Evolutionary conservation across 2,888 invertebrate genomes (phyloP).

Genomic region (Caenorhabditis becei): DNA sequence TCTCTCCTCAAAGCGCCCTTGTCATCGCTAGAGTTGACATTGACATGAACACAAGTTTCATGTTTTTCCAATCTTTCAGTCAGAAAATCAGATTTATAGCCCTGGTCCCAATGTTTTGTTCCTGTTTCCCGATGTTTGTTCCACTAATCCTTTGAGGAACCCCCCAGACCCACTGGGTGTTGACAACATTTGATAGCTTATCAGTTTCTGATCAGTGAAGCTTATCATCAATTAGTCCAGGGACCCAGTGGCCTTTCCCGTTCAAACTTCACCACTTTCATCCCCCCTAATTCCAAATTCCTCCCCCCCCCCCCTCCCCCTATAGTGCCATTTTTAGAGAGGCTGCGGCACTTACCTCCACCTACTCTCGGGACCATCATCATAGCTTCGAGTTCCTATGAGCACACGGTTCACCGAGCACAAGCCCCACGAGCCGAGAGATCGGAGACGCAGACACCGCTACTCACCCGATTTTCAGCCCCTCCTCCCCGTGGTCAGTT

Average conservation of each 20-base stretch:
- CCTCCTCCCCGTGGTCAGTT: too few relatives aligned
- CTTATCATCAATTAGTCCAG: too few relatives aligned
- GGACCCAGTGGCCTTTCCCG: not conserved
- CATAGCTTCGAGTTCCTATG: constrained; percentile 45
- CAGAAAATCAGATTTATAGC: too few relatives aligned
- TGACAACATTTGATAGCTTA: too few relatives aligned
- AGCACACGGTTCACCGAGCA: constrained; percentile 59
- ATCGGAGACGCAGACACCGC: not conserved
- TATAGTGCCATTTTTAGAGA: constrained; percentile 40
- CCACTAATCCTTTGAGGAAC: too few relatives aligned
- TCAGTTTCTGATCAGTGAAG: too few relatives aligned
- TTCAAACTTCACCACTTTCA: not conserved
- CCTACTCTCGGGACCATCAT: constrained; percentile 48
- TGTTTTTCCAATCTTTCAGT: too few relatives aligned
- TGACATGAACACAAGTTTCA: not conserved
- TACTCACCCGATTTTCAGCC: not conserved
- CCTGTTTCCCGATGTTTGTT: too few relatives aligned
- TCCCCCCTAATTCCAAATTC: constrained; percentile 11
- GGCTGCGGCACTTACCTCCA: constrained; percentile 40
- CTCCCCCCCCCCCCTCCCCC: constrained; percentile 8
- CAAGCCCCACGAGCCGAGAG: not conserved
- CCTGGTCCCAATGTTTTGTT: too few relatives aligned
- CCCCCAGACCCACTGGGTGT: too few relatives aligned
- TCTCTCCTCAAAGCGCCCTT: not conserved
- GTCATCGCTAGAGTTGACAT: not conserved